Evolutionary conservation across 2,888 invertebrate species (phyloP), one percentile per base, ranked within the genome.

Genomic region (Xanthorhoe spadicearia): DNA sequence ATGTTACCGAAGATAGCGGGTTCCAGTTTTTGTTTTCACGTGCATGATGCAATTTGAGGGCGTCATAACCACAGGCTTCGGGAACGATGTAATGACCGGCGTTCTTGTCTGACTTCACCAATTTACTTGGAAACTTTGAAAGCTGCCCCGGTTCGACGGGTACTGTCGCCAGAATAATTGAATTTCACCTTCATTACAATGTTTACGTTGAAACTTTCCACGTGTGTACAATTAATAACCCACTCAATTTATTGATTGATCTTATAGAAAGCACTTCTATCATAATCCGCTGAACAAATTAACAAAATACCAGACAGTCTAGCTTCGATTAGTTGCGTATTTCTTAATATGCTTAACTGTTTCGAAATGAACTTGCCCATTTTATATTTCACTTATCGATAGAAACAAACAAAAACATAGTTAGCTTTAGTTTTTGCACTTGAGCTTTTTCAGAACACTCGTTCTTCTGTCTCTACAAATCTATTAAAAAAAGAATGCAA

Each of bases 81-180:
- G 70, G 60, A 52, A 72, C 64, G 72, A 60, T 62, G 75, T 75
- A 76, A 68, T 72, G 59, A 68, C 69, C 64, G 64, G 55, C 52
- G 8, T 46, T 62, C 56, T 52, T 10, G 69, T 68, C 43, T 38
- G 67, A 66, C 71, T 68, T 64, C 61, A 67, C 61, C 70, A 70
- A 74, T 82, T 76, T 77, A 77, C 77, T 76, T 46, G 74, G 76
- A 80, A 79, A 75, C 75, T 73, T 77, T 69, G 82, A 80, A 82
- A 81, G 80, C 71, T 74, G 79, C 51, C 68, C 76, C 60, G 19
- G 74, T 68, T 59, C 64, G 64, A 64, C 76, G 38, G 52, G 81
- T 83, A 80, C 75, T 74, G 71, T 76, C 71, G 54, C 28, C 64
- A 58, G 50, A 63, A 66, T 49, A 68, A 66, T 54, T 32, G 53